These are phyloP conservation scores for Semicossyphus pulcher DNA, from an alignment of 2,113 vertebrate genomes.

Conservation along the genomic window DNA sequence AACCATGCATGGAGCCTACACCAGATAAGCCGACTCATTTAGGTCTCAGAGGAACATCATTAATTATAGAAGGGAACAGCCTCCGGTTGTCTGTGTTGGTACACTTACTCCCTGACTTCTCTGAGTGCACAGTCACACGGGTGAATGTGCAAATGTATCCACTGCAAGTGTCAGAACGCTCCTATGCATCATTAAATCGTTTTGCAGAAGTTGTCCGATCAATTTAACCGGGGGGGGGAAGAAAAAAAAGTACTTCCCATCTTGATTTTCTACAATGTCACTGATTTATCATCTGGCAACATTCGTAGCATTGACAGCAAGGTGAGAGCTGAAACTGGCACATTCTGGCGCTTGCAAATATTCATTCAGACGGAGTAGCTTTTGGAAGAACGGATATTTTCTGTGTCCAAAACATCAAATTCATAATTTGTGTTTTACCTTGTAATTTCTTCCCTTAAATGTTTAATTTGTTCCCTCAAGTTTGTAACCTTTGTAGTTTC, in stretches of 20 bases:
- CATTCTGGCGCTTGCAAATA: not conserved
- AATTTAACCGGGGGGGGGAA: constrained; percentile 26
- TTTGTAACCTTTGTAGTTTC: not conserved
- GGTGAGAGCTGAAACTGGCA: not conserved
- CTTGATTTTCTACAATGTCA: no score
- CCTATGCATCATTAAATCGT: constrained; percentile 36
- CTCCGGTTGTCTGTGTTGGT: constrained; percentile 36
- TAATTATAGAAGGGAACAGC: constrained; percentile 36
- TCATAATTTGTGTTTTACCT: not conserved
- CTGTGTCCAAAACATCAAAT: not conserved
- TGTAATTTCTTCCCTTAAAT: constrained; percentile 5
- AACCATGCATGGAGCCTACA: constrained; percentile 27
- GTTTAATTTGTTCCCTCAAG: not conserved
- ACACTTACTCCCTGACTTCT: constrained; percentile 29
- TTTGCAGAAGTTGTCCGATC: constrained; percentile 25
- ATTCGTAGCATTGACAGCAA: not conserved
- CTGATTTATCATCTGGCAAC: no score
- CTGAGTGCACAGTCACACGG: not conserved
- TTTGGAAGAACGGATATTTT: no score
- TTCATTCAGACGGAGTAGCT: no score
- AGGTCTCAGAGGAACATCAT: constrained; percentile 50
- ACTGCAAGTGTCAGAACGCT: constrained; percentile 6
- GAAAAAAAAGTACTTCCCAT: no score
- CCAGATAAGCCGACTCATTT: constrained; percentile 63
- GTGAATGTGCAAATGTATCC: constrained; percentile 27